These are phyloP conservation scores for Ferrisia virgata DNA, from an alignment of 2,888 invertebrate genomes.

Conservation along the genomic window DNA sequence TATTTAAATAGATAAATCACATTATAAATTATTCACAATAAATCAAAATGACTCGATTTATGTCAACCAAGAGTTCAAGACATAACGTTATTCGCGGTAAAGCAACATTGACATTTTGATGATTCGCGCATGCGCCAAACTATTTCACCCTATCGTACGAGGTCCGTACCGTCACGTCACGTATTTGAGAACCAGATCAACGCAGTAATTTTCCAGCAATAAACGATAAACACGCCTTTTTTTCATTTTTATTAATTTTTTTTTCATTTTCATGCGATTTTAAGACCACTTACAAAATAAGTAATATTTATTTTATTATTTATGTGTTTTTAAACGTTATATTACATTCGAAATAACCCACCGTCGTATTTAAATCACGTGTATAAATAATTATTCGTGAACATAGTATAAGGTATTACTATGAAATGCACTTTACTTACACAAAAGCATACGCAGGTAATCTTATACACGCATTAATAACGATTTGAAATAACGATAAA, in stretches of 20 bases:
- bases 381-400: not conserved
- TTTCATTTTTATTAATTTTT: too few relatives aligned
- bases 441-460: not conserved
- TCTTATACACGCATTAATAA: not conserved
- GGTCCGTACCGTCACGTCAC: too few relatives aligned
- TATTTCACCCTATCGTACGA: too few relatives aligned
- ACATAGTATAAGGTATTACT: too few relatives aligned
- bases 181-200: too few relatives aligned
- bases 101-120: not conserved
- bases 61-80: not conserved
- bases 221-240: too few relatives aligned
- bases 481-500: not conserved
- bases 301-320: not conserved
- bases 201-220: too few relatives aligned
- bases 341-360: not conserved
- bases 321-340: not conserved
- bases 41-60: too few relatives aligned
- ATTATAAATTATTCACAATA: not conserved
- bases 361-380: not conserved
- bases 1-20: not conserved
- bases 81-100: not conserved
- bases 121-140: not conserved
- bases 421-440: too few relatives aligned
- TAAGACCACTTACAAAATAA: too few relatives aligned
- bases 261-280: too few relatives aligned